These are phyloP conservation scores for Blomia tropicalis DNA, from an alignment of 2,888 invertebrate genomes.

Conservation along the genomic window DNA sequence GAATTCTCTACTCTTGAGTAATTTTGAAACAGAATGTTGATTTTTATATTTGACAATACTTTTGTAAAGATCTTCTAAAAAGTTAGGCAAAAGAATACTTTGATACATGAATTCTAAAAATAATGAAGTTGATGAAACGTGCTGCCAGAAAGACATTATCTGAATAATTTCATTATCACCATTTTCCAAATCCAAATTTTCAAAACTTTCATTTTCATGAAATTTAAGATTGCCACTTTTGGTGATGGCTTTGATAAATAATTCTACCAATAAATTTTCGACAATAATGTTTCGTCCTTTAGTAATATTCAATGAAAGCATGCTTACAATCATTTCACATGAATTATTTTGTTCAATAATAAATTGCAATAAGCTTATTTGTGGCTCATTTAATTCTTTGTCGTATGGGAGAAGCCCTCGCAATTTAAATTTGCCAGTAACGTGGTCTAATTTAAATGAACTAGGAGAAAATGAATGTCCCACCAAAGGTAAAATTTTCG, in stretches of 20 bases:
- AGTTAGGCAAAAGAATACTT: conserved; percentile 78
- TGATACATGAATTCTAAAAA: conserved; percentile 80
- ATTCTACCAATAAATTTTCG: conserved; percentile 78
- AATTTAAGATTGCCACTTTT: conserved; percentile 2
- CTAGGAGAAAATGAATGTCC: conserved; percentile 78
- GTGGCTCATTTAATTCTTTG: conserved; percentile 68
- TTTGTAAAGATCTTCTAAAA: conserved; percentile 71
- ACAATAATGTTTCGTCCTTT: conserved; percentile 65
- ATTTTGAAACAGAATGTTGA: conserved; percentile 45
- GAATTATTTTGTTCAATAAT: conserved; percentile 88
- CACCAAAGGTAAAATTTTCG: conserved; percentile 79
- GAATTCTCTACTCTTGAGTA: conserved; percentile 80
- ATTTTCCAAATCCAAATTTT: conserved; percentile 16
- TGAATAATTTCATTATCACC: conserved; percentile 27
- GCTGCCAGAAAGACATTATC: conserved; percentile 52
- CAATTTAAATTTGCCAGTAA: conserved; percentile 52
- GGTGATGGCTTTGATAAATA: conserved; percentile 60
- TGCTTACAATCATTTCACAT: conserved; percentile 84
- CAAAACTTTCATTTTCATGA: conserved; percentile 8
- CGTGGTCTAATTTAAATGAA: conserved; percentile 71
- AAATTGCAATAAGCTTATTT: conserved; percentile 67
- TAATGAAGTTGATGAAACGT: conserved; percentile 79
- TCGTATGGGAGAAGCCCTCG: conserved; percentile 72
- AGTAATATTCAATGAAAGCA: conserved; percentile 62
- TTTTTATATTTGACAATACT: conserved; percentile 44